These are phyloP conservation scores for Psittacula derbiana DNA, from an alignment of 2,797 vertebrate genomes.

Conservation along the genomic window DNA sequence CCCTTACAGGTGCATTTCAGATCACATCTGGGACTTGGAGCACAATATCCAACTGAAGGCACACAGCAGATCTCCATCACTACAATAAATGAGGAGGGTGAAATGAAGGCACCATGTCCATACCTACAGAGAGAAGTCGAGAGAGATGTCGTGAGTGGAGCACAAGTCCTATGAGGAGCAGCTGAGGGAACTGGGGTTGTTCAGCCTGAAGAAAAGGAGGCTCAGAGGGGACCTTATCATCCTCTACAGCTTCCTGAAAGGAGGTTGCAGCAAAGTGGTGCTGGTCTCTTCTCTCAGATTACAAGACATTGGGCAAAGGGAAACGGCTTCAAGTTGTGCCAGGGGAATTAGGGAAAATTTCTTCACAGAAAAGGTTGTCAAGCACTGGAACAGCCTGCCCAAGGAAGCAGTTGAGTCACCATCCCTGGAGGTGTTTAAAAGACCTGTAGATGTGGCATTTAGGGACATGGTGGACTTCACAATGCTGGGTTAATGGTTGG, in stretches of 20 bases:
- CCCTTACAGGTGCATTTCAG: neutral
- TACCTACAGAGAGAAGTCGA: neutral
- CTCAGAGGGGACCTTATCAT: neutral
- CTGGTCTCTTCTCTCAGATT: neutral
- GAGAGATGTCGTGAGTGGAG: neutral
- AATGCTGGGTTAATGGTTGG: neutral
- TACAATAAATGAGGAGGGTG: neutral
- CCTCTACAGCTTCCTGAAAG: neutral
- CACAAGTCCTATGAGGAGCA: neutral
- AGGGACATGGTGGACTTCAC: neutral
- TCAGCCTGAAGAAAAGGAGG: neutral
- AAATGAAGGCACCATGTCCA: neutral
- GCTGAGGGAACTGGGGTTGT: neutral
- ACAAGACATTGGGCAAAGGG: neutral
- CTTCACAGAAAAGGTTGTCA: neutral
- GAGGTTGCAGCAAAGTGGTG: neutral
- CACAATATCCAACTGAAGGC: neutral
- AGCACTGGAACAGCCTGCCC: neutral
- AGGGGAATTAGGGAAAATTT: neutral
- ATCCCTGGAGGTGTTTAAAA: neutral
- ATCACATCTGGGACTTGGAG: neutral
- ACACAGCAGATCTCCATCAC: neutral
- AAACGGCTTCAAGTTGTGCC: neutral
- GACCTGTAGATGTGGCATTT: neutral
- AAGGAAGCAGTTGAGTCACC: neutral